Evolutionary conservation across 2,888 invertebrate species (phyloP).

Genomic region (Gisinianus flammeolus): DNA sequence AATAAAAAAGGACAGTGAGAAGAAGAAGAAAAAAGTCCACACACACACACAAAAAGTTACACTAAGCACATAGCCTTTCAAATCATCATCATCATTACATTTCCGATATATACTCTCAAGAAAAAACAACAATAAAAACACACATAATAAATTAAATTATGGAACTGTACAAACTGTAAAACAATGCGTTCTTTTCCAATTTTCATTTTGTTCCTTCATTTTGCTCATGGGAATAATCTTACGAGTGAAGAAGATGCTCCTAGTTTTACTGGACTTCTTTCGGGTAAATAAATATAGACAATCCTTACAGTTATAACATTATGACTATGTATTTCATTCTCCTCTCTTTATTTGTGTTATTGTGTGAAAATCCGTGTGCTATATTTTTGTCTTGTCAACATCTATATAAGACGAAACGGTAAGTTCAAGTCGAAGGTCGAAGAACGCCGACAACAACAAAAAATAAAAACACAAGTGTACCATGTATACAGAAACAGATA

Average conservation of each 20-base stretch:
- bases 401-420: neutral
- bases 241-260: constrained; percentile 43
- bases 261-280: constrained; percentile 44
- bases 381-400: neutral
- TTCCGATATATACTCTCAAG: neutral
- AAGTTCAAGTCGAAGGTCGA: neutral
- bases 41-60: neutral
- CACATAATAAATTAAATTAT: constrained; percentile 14
- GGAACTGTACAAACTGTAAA: constrained; percentile 16
- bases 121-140: neutral
- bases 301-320: neutral
- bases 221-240: constrained; percentile 34
- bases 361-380: neutral
- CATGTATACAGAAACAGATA: too few relatives aligned
- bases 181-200: constrained; percentile 29
- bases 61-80: neutral
- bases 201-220: constrained; percentile 2
- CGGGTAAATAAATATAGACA: constrained; percentile 23
- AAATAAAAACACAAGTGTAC: too few relatives aligned
- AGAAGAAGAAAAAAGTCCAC: neutral
- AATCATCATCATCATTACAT: neutral
- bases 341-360: too few relatives aligned
- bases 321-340: neutral
- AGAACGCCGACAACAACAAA: neutral
- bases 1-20: neutral